Conservation (phyloP, 1,140 invertebrate genomes). For the Drosophila sp. region DNA sequence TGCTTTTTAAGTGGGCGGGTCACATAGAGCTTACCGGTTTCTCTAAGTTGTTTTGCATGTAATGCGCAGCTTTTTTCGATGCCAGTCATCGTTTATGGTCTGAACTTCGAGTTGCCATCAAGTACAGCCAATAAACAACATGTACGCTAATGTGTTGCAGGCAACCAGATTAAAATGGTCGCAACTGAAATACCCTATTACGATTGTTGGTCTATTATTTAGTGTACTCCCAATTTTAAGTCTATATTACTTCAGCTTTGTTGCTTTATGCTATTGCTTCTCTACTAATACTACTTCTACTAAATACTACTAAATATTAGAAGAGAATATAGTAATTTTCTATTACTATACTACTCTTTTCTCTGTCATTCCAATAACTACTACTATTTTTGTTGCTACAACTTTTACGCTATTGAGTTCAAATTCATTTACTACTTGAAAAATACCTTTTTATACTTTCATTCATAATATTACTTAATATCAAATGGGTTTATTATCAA, state of each 20-base stretch:
- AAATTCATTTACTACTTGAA: neutral
- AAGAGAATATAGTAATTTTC: too few relatives aligned
- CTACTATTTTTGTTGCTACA: neutral
- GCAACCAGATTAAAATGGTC: neutral
- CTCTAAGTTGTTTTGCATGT: constrained; percentile 70
- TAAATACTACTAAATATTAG: too few relatives aligned
- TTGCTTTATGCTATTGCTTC: too few relatives aligned
- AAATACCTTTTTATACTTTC: neutral
- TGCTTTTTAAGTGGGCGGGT: constrained; percentile 22
- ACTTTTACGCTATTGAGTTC: neutral
- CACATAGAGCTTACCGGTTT: constrained; percentile 54
- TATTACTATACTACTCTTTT: too few relatives aligned
- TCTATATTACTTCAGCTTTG: too few relatives aligned
- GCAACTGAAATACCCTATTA: neutral
- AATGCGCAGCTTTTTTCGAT: constrained; percentile 51
- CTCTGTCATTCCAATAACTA: neutral
- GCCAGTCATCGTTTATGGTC: constrained; percentile 29
- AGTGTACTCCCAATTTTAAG: too few relatives aligned
- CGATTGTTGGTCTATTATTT: too few relatives aligned
- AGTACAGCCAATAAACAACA: constrained; percentile 23
- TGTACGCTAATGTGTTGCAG: constrained; percentile 11
- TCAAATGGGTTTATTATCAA: neutral
- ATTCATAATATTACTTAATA: neutral
- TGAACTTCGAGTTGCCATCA: constrained; percentile 24
- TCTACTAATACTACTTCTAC: too few relatives aligned